Evolutionary conservation across 2,888 invertebrate species (phyloP), one percentile per base, ranked within the genome.

Genomic region (Flabesymbios commensalis): DNA sequence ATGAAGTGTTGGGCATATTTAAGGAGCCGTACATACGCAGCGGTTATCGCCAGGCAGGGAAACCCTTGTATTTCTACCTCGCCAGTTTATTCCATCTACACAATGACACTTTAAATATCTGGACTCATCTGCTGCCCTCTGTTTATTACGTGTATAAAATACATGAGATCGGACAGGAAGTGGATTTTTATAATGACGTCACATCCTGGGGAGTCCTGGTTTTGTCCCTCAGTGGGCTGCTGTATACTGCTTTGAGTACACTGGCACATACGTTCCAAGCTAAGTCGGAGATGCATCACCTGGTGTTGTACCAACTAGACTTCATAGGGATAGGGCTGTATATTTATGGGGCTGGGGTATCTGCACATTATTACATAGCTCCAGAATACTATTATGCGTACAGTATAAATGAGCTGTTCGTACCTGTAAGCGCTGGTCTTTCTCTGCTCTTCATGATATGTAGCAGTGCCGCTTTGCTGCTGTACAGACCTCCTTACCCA

Each of bases 41-140:
- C 2, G 75, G 74, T n/a, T 77, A 75, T 64, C 64, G 77, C 1
- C 67, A 49, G 17, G 41, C 63, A 22, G 41, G 68, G 28, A 60
- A 64, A 49, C 55, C 71, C 1, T 72, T 70, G 69, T 26, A 31
- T 7, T 75, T 74, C 60, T 77, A 77, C 56, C 14, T 73, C 1
- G 14, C 43, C 39, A 75, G 76, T 53, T 43, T 71, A 14, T 66
- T 72, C 49, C 70, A 74, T 59, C 52, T 77, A 2, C 73, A 77
- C 66, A 77, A 76, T 58, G 77, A 77, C 56, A 68, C 74, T 0
- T 47, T 72, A 14, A 77, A 77, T 56, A 70, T 77, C 5, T 77
- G 77, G 75, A 71, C 72, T 1, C 77, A 77, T 56, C 26, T 69
- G 4, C n/a, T 73, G 3, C 72, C 72, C 17, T 68, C 68, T 52